Evolutionary conservation across 2,113 vertebrate species (phyloP).

Genomic region (Tetraodon nigroviridis): DNA sequence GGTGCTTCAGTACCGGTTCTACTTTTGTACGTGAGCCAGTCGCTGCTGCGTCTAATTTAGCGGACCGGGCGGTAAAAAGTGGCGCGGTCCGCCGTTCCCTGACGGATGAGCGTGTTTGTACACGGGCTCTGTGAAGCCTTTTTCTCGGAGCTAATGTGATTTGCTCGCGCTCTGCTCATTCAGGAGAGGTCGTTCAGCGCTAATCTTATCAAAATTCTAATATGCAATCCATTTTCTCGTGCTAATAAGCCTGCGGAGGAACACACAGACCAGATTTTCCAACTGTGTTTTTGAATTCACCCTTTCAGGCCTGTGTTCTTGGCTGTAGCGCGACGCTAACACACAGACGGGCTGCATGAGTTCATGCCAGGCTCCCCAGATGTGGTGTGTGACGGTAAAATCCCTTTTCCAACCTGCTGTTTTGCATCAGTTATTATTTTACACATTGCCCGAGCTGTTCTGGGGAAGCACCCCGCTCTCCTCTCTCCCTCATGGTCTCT

Average conservation of each 20-base stretch:
- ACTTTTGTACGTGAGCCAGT: too few relatives aligned
- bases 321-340: slow-evolving; percentile 45
- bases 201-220: slow-evolving; percentile 10
- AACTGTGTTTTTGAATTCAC: slow-evolving; percentile 2
- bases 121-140: background rate
- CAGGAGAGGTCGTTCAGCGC: background rate
- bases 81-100: background rate
- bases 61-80: too few relatives aligned
- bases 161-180: slow-evolving; percentile 2
- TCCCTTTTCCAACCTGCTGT: slow-evolving; percentile 58
- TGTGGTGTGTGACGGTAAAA: slow-evolving; percentile 60
- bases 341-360: slow-evolving; percentile 58
- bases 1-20: too few relatives aligned
- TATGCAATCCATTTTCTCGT: background rate
- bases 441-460: slow-evolving; percentile 48
- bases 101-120: background rate
- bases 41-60: too few relatives aligned
- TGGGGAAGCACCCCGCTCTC: slow-evolving; percentile 5
- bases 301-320: slow-evolving; percentile 26
- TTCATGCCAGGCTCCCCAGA: slow-evolving; percentile 48
- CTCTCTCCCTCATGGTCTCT: slow-evolving; percentile 7
- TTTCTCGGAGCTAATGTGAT: slow-evolving; percentile 16
- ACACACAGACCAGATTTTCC: background rate
- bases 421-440: slow-evolving; percentile 64
- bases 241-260: background rate